These are phyloP conservation scores for Sebastes goodei DNA, from an alignment of 2,797 vertebrate genomes.

Conservation along the genomic window DNA sequence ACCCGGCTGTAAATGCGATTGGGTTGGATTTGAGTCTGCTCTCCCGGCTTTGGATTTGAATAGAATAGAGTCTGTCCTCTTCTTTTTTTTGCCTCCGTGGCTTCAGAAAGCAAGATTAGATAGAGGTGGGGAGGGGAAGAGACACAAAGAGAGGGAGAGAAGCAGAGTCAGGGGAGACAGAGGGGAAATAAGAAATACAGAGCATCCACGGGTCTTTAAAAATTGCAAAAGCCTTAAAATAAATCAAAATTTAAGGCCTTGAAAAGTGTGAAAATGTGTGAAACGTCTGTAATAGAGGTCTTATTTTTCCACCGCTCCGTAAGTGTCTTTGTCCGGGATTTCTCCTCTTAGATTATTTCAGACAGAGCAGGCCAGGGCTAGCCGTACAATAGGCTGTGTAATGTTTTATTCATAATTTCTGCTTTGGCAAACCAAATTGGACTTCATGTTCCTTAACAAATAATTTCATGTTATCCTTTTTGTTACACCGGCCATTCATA, in stretches of 20 bases:
- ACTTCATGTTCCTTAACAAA: conserved; percentile 63
- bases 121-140: conserved; percentile 37
- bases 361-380: conserved; percentile 15
- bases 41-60: conserved; percentile 65
- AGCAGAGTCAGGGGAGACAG: conserved; percentile 31
- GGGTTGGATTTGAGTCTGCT: conserved; percentile 62
- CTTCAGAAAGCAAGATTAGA: conserved; percentile 69
- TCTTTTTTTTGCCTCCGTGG: conserved; percentile 16
- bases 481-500: conserved; percentile 49
- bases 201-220: conserved; percentile 42
- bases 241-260: conserved; percentile 50
- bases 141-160: conserved; percentile 22
- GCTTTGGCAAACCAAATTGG: conserved; percentile 63
- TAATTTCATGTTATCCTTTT: conserved; percentile 59
- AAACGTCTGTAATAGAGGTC: conserved; percentile 40
- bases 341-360: conserved; percentile 41
- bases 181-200: conserved; percentile 39
- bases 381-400: conserved; percentile 29
- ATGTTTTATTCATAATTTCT: conserved; percentile 71
- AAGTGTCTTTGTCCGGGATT: conserved; percentile 51
- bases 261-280: conserved; percentile 33
- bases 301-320: conserved; percentile 24
- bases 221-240: conserved; percentile 50
- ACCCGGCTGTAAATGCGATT: conserved; percentile 62
- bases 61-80: conserved; percentile 61